phyloP scores from a whole-genome alignment of 2,888 invertebrate species.

The Oscheius sp. region DNA sequence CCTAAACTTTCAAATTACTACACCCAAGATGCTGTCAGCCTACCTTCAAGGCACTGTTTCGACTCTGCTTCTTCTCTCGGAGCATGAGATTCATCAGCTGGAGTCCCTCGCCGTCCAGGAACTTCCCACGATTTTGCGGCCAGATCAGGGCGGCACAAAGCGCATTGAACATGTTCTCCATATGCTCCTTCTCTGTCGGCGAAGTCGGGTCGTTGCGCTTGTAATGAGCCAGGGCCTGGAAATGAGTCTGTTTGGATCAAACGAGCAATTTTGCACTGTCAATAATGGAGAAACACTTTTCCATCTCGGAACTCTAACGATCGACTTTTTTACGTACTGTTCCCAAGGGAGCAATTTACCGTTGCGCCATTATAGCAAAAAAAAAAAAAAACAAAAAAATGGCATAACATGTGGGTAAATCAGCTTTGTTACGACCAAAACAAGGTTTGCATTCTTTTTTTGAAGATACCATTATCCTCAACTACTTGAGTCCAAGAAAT shows the following conservation, averaged over 20 bases:
- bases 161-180: conserved; percentile 98
- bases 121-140: conserved; percentile 86
- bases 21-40: neutral
- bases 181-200: conserved; percentile 93
- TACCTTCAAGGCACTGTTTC: conserved; percentile 90
- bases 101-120: conserved; percentile 93
- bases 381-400: too few relatives aligned
- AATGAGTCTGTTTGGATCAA: neutral
- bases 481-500: too few relatives aligned
- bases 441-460: too few relatives aligned
- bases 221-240: conserved; percentile 69
- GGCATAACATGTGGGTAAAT: too few relatives aligned
- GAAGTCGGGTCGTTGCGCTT: conserved; percentile 69
- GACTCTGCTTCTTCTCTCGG: conserved; percentile 93
- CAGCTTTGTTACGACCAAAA: too few relatives aligned
- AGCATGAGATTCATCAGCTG: conserved; percentile 99
- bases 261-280: too few relatives aligned
- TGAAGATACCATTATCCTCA: too few relatives aligned
- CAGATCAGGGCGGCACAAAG: conserved; percentile 93
- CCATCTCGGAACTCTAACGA: too few relatives aligned
- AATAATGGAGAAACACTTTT: too few relatives aligned
- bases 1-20: conserved; percentile 34
- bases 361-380: too few relatives aligned
- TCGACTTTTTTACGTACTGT: too few relatives aligned
- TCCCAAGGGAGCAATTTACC: too few relatives aligned